Evolutionary conservation across 2,113 vertebrate genomes (phyloP).

Genomic region (Myrmophylax atrothorax): DNA sequence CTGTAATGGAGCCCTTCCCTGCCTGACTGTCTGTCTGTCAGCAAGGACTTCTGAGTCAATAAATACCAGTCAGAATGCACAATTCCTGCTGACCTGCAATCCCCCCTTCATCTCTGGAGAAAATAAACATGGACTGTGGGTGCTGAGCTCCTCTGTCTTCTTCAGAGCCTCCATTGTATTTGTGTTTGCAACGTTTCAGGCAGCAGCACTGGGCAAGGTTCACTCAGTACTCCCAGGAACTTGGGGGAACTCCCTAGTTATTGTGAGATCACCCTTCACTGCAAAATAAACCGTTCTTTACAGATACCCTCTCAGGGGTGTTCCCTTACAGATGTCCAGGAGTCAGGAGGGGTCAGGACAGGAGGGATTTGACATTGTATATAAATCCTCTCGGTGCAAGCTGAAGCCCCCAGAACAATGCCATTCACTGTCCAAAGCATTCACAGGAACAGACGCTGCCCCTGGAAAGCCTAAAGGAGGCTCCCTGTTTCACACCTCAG

Average conservation of each 20-base stretch:
- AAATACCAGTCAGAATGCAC: slow-evolving; percentile 76
- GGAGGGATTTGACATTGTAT: neutral
- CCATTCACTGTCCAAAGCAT: slow-evolving; percentile 34
- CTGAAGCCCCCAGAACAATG: slow-evolving; percentile 28
- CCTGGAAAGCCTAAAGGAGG: neutral
- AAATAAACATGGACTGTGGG: slow-evolving; percentile 76
- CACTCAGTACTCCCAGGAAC: slow-evolving; percentile 17
- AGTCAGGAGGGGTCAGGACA: slow-evolving; percentile 48
- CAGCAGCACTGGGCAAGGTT: neutral
- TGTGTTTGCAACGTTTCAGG: slow-evolving; percentile 47
- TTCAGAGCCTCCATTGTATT: slow-evolving; percentile 70
- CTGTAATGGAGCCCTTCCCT: slow-evolving; percentile 69
- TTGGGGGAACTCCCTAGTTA: slow-evolving; percentile 16
- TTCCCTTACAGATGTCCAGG: slow-evolving; percentile 35
- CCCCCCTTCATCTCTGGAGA: slow-evolving; percentile 69
- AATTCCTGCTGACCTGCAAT: slow-evolving; percentile 69
- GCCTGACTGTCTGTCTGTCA: slow-evolving; percentile 77
- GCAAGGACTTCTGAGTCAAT: slow-evolving; percentile 77
- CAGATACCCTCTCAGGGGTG: neutral
- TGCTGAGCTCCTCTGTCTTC: slow-evolving; percentile 38
- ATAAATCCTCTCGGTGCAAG: neutral
- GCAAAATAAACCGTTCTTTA: slow-evolving; percentile 30
- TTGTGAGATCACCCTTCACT: slow-evolving; percentile 35
- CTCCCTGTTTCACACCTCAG: neutral
- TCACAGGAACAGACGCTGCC: neutral